Evolutionary conservation across 2,797 vertebrate genomes (phyloP).

Genomic region (Columba guinea): DNA sequence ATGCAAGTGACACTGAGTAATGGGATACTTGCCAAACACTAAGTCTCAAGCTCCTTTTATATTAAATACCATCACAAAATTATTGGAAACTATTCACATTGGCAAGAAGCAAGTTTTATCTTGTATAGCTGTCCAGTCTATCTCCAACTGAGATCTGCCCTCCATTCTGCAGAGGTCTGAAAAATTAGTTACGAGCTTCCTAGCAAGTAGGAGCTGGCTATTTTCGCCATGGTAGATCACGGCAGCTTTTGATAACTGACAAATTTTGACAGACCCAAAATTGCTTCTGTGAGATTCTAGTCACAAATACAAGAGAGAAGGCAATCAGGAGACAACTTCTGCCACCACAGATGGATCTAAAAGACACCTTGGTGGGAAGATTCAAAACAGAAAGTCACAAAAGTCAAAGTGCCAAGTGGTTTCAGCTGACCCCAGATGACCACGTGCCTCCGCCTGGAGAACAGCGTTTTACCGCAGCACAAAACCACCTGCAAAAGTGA

Average conservation of each 20-base stretch:
- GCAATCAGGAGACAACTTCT: background rate
- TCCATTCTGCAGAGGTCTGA: background rate
- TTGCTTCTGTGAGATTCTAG: background rate
- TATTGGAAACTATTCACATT: background rate
- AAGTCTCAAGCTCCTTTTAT: background rate
- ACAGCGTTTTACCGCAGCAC: background rate
- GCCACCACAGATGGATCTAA: background rate
- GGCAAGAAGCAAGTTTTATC: background rate
- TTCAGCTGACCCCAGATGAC: background rate
- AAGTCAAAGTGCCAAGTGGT: background rate
- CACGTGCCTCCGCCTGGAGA: background rate
- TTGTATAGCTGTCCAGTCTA: background rate
- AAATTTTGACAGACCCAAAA: background rate
- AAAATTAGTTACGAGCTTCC: background rate
- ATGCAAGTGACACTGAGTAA: background rate
- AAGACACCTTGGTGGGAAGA: background rate
- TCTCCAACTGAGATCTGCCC: background rate
- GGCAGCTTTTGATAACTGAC: background rate
- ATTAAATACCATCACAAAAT: background rate
- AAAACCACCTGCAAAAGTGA: background rate
- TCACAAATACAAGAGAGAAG: background rate
- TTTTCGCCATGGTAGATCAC: background rate
- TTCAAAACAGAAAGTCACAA: background rate
- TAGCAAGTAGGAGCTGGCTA: background rate
- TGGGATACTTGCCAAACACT: background rate